These are phyloP conservation scores for Gorsachius magnificus DNA, from an alignment of 2,797 vertebrate genomes.

Conservation along the genomic window DNA sequence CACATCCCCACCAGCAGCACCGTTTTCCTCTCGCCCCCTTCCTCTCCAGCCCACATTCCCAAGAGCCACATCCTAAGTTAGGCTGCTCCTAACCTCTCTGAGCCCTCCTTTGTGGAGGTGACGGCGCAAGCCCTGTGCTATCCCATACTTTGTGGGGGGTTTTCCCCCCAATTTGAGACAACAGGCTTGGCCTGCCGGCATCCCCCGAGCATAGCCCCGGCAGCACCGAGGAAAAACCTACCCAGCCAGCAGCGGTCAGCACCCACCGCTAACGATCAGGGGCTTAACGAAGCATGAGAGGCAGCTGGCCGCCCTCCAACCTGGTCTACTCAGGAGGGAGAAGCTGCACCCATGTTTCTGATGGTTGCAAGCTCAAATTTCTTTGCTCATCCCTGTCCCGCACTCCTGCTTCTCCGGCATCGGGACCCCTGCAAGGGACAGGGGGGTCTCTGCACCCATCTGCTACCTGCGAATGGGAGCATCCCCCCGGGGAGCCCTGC, in stretches of 20 bases:
- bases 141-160: rapidly evolving
- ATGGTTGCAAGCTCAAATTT: neutral
- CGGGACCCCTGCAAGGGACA: rapidly evolving
- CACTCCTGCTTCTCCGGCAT: rapidly evolving
- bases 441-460: neutral
- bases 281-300: neutral
- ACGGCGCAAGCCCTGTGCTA: rapidly evolving
- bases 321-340: neutral
- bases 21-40: neutral
- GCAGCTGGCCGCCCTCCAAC: neutral
- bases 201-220: neutral
- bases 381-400: rapidly evolving
- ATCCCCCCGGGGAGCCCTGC: neutral
- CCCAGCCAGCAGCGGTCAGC: neutral
- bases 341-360: neutral
- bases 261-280: neutral
- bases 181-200: neutral
- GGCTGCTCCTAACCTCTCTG: neutral
- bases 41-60: neutral
- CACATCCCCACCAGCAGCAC: neutral
- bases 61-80: neutral
- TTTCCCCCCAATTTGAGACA: neutral
- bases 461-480: neutral
- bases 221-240: neutral
- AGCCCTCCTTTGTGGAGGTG: neutral